Evolutionary conservation across 1,140 invertebrate genomes (phyloP).

Genomic region (Solenopsis invicta): DNA sequence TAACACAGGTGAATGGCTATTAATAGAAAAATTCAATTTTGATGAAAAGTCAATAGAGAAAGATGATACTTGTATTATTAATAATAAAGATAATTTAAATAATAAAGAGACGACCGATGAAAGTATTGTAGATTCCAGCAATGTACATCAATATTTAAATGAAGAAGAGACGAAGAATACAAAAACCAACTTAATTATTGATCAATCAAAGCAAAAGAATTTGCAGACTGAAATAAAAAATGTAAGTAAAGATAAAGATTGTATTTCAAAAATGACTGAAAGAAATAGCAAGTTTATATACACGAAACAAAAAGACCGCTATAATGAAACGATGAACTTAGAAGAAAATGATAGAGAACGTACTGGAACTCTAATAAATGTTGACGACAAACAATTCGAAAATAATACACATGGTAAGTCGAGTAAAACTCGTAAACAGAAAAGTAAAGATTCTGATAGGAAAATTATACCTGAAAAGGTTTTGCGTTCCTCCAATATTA

Average conservation of each 20-base stretch:
- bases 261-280: neutral
- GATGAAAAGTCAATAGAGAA: neutral
- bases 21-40: neutral
- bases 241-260: slow-evolving; percentile 15
- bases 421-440: slow-evolving; percentile 34
- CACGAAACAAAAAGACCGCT: neutral
- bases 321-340: neutral
- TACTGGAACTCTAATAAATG: neutral
- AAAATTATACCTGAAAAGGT: slow-evolving; percentile 53
- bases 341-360: neutral
- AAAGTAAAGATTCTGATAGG: slow-evolving; percentile 32
- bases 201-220: neutral
- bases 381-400: neutral
- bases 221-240: neutral
- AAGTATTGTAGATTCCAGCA: slow-evolving; percentile 71
- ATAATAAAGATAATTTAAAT: slow-evolving; percentile 35
- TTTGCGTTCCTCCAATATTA: slow-evolving; percentile 83
- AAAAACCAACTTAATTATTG: neutral
- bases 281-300: neutral
- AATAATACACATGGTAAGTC: neutral
- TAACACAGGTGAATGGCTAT: neutral
- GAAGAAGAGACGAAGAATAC: slow-evolving; percentile 81
- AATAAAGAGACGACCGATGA: slow-evolving; percentile 49
- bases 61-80: neutral
- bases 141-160: slow-evolving; percentile 83